Evolutionary conservation across 2,888 invertebrate species (phyloP).

Genomic region (Shargacucullia verbasci): DNA sequence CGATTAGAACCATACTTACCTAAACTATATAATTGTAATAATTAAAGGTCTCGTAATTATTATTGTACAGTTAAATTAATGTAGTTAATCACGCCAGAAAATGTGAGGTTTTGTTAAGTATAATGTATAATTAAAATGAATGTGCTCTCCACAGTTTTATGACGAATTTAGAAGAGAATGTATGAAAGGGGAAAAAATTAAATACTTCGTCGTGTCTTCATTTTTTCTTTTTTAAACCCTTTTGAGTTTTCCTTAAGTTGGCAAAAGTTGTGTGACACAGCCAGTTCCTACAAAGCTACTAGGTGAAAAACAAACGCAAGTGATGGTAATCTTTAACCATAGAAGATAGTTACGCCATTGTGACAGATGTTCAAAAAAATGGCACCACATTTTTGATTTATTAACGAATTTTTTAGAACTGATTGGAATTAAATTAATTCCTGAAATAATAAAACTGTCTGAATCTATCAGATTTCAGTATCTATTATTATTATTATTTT

Average conservation of each 20-base stretch:
- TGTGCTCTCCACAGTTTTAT: constrained; percentile 88
- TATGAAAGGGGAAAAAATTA: constrained; percentile 87
- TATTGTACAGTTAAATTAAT: constrained; percentile 88
- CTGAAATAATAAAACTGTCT: too few relatives aligned
- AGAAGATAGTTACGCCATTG: too few relatives aligned
- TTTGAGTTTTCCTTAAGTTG: constrained; percentile 48
- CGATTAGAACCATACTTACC: constrained; percentile 79
- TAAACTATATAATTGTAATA: constrained; percentile 82
- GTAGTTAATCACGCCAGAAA: constrained; percentile 86
- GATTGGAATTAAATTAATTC: too few relatives aligned
- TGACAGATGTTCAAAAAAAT: too few relatives aligned
- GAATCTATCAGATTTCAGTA: too few relatives aligned
- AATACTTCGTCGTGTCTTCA: constrained; percentile 88
- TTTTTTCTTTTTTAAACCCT: constrained; percentile 74
- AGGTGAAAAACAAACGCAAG: too few relatives aligned
- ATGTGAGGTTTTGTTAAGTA: constrained; percentile 88
- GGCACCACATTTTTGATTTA: too few relatives aligned
- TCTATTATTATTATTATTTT: too few relatives aligned
- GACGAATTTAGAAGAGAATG: constrained; percentile 89
- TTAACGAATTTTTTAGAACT: too few relatives aligned
- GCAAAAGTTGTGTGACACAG: constrained; percentile 5
- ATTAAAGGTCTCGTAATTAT: constrained; percentile 88
- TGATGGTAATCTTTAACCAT: too few relatives aligned
- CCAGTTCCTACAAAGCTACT: neutral
- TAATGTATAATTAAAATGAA: constrained; percentile 86